Evolutionary conservation across 2,888 invertebrate genomes (phyloP).

Genomic region (Hirtodrosophila trivittata): DNA sequence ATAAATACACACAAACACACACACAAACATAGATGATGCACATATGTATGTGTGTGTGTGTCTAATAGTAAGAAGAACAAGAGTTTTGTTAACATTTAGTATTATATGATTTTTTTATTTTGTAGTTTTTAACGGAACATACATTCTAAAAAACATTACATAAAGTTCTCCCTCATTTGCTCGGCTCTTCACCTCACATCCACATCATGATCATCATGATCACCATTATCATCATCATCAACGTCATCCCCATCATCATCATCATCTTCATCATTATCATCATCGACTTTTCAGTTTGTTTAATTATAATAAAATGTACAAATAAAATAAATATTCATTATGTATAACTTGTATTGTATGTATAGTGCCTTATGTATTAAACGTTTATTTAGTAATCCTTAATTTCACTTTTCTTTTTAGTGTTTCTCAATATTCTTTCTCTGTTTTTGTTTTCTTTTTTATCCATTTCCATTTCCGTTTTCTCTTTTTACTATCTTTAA

Average conservation of each 20-base stretch:
- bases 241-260: conserved; percentile 6
- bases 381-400: conserved; percentile 59
- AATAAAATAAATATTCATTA: conserved; percentile 82
- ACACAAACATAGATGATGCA: background rate
- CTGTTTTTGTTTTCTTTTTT: conserved; percentile 20
- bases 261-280: conserved; percentile 7
- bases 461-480: conserved; percentile 12
- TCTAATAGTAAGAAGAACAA: conserved; percentile 16
- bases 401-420: conserved; percentile 37
- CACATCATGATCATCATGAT: conserved; percentile 4
- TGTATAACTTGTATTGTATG: conserved; percentile 72
- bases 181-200: conserved; percentile 4
- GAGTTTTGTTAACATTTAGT: conserved; percentile 66
- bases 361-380: conserved; percentile 75
- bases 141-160: conserved; percentile 81
- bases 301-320: conserved; percentile 81
- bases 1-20: conserved; percentile 8
- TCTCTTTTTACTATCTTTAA: conserved; percentile 32
- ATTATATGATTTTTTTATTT: conserved; percentile 81
- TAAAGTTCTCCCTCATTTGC: conserved; percentile 65
- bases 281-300: conserved; percentile 60
- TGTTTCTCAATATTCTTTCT: conserved; percentile 18
- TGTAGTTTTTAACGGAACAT: conserved; percentile 82
- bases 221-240: conserved; percentile 15
- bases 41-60: background rate